These are phyloP conservation scores for Thomomys bottae DNA, from an alignment of 2,113 vertebrate species.

Conservation along the genomic window DNA sequence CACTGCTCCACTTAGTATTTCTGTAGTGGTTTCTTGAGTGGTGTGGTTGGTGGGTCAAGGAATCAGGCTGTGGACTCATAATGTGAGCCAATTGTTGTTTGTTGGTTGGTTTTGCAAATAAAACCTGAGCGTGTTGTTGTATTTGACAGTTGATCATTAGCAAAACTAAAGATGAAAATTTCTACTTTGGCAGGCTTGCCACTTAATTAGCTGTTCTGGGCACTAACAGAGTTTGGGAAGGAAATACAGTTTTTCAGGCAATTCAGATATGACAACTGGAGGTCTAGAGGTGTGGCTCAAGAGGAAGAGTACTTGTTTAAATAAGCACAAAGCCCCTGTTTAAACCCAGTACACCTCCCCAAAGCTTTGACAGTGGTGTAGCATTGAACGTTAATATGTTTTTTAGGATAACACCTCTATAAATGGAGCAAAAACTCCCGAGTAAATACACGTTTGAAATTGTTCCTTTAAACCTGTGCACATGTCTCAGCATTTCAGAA, in stretches of 20 bases:
- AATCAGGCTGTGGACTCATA: not conserved
- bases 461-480: not conserved
- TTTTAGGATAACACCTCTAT: not conserved
- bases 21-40: not conserved
- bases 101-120: not conserved
- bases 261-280: not conserved
- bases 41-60: not conserved
- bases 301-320: too few relatives aligned
- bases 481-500: slow-evolving; percentile 7
- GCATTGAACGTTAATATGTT: not conserved
- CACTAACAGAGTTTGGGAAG: not conserved
- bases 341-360: too few relatives aligned
- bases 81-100: not conserved
- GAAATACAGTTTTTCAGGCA: not conserved
- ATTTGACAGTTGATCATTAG: slow-evolving; percentile 16
- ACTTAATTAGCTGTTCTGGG: not conserved
- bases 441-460: slow-evolving; percentile 41
- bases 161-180: not conserved
- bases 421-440: not conserved
- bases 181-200: not conserved
- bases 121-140: not conserved
- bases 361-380: not conserved
- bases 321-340: too few relatives aligned
- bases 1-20: not conserved
- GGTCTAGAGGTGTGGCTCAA: too few relatives aligned